Evolutionary conservation across 2,888 invertebrate species (phyloP).

Genomic region (Orgyia antiqua): DNA sequence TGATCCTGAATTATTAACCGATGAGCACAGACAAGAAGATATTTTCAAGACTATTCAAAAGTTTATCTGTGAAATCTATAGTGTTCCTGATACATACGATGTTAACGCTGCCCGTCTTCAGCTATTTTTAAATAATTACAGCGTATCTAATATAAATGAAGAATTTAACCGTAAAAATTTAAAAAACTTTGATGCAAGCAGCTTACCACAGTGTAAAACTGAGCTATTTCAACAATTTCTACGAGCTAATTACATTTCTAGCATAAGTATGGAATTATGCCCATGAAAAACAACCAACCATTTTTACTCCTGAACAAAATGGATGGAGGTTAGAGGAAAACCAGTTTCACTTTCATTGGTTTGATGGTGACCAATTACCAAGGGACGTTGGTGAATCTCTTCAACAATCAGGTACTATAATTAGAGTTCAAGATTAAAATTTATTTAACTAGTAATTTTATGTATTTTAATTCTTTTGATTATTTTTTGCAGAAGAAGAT

Average conservation of each 20-base stretch:
- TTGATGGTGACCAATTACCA: slow-evolving; percentile 1
- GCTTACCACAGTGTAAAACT: slow-evolving; percentile 15
- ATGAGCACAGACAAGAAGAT: too few relatives aligned
- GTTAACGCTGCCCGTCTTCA: slow-evolving; percentile 24
- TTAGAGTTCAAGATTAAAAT: not conserved
- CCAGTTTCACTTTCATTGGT: slow-evolving; percentile 1
- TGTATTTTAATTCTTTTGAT: slow-evolving; percentile 1
- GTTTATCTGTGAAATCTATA: slow-evolving; percentile 1
- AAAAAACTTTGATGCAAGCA: too few relatives aligned
- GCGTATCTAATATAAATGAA: slow-evolving; percentile 13
- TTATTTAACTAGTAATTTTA: slow-evolving; percentile 1
- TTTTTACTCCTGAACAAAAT: not conserved
- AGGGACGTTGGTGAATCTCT: too few relatives aligned
- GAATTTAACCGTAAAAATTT: not conserved
- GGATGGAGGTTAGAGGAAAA: slow-evolving; percentile 10
- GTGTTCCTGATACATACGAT: slow-evolving; percentile 9
- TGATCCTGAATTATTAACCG: not conserved
- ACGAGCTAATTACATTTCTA: slow-evolving; percentile 14
- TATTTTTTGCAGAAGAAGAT: slow-evolving; percentile 5
- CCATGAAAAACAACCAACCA: not conserved
- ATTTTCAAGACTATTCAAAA: not conserved
- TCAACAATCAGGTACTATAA: not conserved
- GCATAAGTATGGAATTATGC: slow-evolving; percentile 9
- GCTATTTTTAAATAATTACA: slow-evolving; percentile 19
- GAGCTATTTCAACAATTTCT: slow-evolving; percentile 14